These are phyloP conservation scores for Sesia apiformis DNA, from an alignment of 2,888 invertebrate species.

Conservation along the genomic window DNA sequence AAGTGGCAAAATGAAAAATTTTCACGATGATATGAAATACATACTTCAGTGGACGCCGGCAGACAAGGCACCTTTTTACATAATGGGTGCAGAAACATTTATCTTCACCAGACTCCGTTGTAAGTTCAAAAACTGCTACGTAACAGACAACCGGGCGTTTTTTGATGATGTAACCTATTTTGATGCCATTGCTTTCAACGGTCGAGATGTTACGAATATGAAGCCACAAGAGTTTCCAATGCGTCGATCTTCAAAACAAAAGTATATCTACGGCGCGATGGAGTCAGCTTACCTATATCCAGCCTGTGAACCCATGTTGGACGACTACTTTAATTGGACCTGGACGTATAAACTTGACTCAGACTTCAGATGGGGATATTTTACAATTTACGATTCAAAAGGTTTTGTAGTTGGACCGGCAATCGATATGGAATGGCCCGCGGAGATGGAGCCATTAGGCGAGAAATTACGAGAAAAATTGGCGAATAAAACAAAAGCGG, in stretches of 20 bases:
- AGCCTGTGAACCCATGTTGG: slow-evolving; percentile 20
- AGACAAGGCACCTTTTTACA: slow-evolving; percentile 6
- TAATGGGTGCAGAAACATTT: slow-evolving; percentile 8
- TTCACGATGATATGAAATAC: neutral
- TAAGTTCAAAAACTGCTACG: slow-evolving; percentile 15
- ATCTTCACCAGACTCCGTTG: slow-evolving; percentile 15
- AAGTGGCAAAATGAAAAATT: neutral
- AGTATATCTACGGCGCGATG: slow-evolving; percentile 38
- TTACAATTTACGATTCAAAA: slow-evolving; percentile 25
- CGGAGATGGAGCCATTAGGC: slow-evolving; percentile 27
- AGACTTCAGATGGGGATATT: slow-evolving; percentile 35
- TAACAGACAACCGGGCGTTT: slow-evolving; percentile 9
- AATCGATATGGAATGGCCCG: slow-evolving; percentile 30
- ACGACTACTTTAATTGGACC: slow-evolving; percentile 49
- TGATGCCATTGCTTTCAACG: slow-evolving; percentile 20
- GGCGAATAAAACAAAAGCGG: slow-evolving; percentile 25
- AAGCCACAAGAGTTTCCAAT: slow-evolving; percentile 14
- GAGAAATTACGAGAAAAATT: slow-evolving; percentile 19
- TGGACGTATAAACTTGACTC: slow-evolving; percentile 45
- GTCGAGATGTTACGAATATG: neutral
- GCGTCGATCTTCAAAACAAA: slow-evolving; percentile 28
- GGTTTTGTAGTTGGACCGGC: slow-evolving; percentile 29
- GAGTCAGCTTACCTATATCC: slow-evolving; percentile 42
- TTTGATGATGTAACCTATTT: slow-evolving; percentile 11
- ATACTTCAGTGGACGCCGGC: slow-evolving; percentile 3